Evolutionary conservation across 2,797 vertebrate species (phyloP).

Genomic region (Sardinella longiceps): DNA sequence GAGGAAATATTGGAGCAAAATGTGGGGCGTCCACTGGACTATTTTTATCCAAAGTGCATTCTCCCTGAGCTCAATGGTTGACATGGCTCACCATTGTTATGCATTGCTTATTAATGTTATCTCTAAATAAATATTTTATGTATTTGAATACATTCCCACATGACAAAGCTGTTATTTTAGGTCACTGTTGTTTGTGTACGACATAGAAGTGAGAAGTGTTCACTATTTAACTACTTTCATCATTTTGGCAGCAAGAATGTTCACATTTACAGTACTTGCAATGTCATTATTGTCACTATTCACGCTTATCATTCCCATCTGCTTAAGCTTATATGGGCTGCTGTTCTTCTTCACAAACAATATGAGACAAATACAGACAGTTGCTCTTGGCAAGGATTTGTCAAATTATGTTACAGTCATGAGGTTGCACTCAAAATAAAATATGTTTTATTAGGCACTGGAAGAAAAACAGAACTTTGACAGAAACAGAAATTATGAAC

Average conservation of each 20-base stretch:
- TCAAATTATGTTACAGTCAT: not conserved
- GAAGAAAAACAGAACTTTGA: not conserved
- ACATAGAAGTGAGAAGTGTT: too few species aligned
- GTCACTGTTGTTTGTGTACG: not conserved
- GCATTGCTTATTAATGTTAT: not conserved
- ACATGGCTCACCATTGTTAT: not conserved
- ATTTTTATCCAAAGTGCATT: not conserved
- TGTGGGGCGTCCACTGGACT: not conserved
- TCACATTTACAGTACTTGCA: too few species aligned
- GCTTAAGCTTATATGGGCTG: too few species aligned
- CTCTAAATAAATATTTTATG: not conserved
- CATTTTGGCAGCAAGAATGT: too few species aligned
- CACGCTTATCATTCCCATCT: too few species aligned
- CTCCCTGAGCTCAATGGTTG: not conserved
- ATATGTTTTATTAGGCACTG: not conserved
- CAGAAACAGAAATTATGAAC: not conserved
- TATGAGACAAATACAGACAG: too few species aligned
- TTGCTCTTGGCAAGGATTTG: not conserved
- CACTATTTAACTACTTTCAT: too few species aligned
- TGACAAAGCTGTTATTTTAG: not conserved
- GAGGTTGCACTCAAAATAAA: not conserved
- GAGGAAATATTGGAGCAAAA: not conserved
- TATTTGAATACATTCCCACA: not conserved
- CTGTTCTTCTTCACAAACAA: too few species aligned
- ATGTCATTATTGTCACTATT: too few species aligned